Base-by-base conservation (phyloP, 2,113 vertebrate genomes). In the Paraplagusia blochii region DNA sequence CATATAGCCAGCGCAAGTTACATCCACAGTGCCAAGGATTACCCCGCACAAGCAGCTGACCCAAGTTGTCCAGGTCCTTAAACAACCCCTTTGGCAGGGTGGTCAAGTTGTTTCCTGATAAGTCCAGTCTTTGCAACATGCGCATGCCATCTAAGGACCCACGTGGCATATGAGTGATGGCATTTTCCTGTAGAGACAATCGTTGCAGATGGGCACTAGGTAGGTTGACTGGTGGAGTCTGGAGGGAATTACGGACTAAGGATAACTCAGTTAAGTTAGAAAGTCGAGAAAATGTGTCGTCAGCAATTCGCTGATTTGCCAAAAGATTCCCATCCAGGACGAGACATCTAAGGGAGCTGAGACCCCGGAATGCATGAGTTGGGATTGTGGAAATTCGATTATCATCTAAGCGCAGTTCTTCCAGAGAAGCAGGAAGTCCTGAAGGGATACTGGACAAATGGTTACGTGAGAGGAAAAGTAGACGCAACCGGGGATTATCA, bases 21-120 rank as follows among this genome's bases (percentile, higher is more conserved):
- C 96, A 98, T 17, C 94, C 93, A n/a, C 96, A 98, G 70, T 94
- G 92, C 96, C 96, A 98, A 6, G 95, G 95, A 82, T 98, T 98
- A 62, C 95, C 96, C 0, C 95, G 74, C 17, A 95, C 87, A 22
- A 95, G 88, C 33, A 98, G 84, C 76, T 96, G 94, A 1, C 89
- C 92, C 42, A 98, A 66, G 52, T 68, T 93, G 0, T 94, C 94
- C 69, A 98, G 62, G 19, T 94, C 95, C 1, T 94, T 93, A 49
- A 98, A 97, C 1, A 96, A 79, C 17, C 95, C 96, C 0, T 91
- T 71, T 0, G 95, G 96, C 67, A 98, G 74, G 0, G 94, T 93
- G 11, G 95, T 97, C 5, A 98, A 83, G 80, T 98, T 98, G 83
- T 98, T 98, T 65, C 94, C 95, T 11, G 95, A 98, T 40, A 98